Base-by-base conservation (phyloP, 2,888 invertebrate species). In the Nephrocerus scutellatus region DNA sequence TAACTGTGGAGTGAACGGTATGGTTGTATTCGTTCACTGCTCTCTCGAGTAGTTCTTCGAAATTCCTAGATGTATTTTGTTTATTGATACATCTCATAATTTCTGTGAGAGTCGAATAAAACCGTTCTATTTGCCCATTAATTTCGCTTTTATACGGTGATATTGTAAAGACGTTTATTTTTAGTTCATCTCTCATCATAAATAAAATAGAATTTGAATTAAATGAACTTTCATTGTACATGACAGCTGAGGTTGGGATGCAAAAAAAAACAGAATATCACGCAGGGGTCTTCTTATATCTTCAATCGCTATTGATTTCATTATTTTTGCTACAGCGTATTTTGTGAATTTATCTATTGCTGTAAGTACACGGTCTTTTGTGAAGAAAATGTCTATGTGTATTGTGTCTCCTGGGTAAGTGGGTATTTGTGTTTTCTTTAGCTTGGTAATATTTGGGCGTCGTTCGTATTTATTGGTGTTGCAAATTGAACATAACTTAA, bases 381-480 rank as follows among this genome's bases (percentile, higher is more conserved):
- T 39, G 3, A 30, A 34, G 14, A 28, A 39, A 30, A 39, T 34
- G 29, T 39, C 34, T 6, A 34, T 18, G 14, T 39, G 34, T 10
- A 36, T 30, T 31, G 15, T 41, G n/a, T 41, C 31, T n/a, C 41
- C 36, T 29, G 34, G 30, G n/a, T 41, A 36, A n/a, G 30, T 22
- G 10, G 40, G 41, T 21, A 32, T 28, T 6, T 31, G 35, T 6
- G 40, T 40, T 30, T 30, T n/a, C n/a, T n/a, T n/a, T n/a, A n/a
- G n/a, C n/a, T n/a, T n/a, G n/a, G n/a, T n/a, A n/a, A n/a, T n/a
- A n/a, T n/a, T n/a, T n/a, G n/a, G n/a, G n/a, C n/a, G n/a, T n/a
- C n/a, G n/a, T n/a, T n/a, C n/a, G n/a, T n/a, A n/a, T n/a, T n/a
- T n/a, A n/a, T n/a, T n/a, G n/a, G n/a, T n/a, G n/a, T n/a, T n/a